Evolutionary conservation across 2,113 vertebrate genomes (phyloP).

Genomic region (Lonchura striata): DNA sequence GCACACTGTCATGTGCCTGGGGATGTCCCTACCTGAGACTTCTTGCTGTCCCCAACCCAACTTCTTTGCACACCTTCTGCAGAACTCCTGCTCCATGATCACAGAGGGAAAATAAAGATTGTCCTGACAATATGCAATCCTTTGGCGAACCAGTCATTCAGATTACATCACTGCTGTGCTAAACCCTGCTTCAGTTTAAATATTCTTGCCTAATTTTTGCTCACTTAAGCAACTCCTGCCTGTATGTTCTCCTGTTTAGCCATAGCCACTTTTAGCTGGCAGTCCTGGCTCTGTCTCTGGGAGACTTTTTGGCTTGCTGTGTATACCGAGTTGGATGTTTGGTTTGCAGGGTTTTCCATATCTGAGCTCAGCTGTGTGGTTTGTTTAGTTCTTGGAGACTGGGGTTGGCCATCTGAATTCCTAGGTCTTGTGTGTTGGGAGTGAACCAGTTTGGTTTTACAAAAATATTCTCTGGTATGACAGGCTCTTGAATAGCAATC

Average conservation of each 20-base stretch:
- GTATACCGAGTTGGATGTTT: conserved; percentile 6
- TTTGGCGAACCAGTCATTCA: background rate
- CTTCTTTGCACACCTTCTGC: background rate
- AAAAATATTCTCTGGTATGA: conserved; percentile 50
- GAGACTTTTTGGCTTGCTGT: conserved; percentile 18
- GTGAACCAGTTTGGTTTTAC: conserved; percentile 50
- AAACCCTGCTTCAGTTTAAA: background rate
- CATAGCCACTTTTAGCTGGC: background rate
- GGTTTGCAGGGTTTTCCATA: conserved; percentile 60
- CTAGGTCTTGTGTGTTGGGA: conserved; percentile 63
- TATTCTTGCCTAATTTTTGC: background rate
- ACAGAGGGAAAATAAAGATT: background rate
- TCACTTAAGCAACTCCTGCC: background rate
- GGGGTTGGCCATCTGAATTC: conserved; percentile 67
- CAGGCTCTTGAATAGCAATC: conserved; percentile 57
- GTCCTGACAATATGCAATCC: background rate
- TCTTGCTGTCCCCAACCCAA: background rate
- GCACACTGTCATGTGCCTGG: rapidly evolving
- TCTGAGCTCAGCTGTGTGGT: conserved; percentile 69
- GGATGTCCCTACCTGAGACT: too few relatives aligned
- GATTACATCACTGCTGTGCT: background rate
- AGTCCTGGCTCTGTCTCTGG: background rate
- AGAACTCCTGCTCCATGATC: background rate
- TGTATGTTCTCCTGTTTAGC: background rate
- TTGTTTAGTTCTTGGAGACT: conserved; percentile 70